Evolutionary conservation across 2,888 invertebrate species (phyloP).

Genomic region (Andricus quercusramuli): DNA sequence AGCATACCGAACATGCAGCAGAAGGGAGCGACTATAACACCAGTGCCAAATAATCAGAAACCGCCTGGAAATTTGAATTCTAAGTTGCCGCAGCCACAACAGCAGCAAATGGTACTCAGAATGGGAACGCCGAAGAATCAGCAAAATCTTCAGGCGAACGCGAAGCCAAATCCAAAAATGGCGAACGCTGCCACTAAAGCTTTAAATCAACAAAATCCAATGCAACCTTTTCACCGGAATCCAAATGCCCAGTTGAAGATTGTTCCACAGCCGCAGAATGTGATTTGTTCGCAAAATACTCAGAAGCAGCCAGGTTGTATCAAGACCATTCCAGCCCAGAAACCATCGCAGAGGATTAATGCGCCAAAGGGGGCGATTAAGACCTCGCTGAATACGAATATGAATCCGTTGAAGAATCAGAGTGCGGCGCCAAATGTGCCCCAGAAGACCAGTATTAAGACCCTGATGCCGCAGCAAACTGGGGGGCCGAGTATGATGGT

Average conservation of each 20-base stretch:
- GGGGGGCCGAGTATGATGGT: slow-evolving; percentile 57
- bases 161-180: slow-evolving; percentile 64
- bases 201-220: slow-evolving; percentile 62
- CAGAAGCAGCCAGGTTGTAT: slow-evolving; percentile 74
- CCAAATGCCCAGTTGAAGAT: slow-evolving; percentile 80
- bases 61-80: slow-evolving; percentile 52
- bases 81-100: slow-evolving; percentile 61
- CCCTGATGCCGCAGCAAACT: slow-evolving; percentile 58
- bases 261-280: slow-evolving; percentile 71
- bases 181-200: slow-evolving; percentile 62
- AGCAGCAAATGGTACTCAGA: slow-evolving; percentile 69
- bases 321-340: slow-evolving; percentile 74
- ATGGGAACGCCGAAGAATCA: slow-evolving; percentile 66
- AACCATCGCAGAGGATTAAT: slow-evolving; percentile 76
- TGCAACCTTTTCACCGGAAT: slow-evolving; percentile 58
- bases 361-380: slow-evolving; percentile 80
- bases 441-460: slow-evolving; percentile 61
- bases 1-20: slow-evolving; percentile 59
- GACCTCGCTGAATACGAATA: slow-evolving; percentile 69
- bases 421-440: slow-evolving; percentile 47
- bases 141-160: slow-evolving; percentile 57
- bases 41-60: slow-evolving; percentile 62
- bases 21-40: slow-evolving; percentile 60
- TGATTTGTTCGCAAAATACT: slow-evolving; percentile 63
- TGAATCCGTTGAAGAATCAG: slow-evolving; percentile 64